Evolutionary conservation across 2,888 invertebrate genomes (phyloP), one percentile per base, ranked within the genome.

Genomic region (Lacanobia wlatinum): DNA sequence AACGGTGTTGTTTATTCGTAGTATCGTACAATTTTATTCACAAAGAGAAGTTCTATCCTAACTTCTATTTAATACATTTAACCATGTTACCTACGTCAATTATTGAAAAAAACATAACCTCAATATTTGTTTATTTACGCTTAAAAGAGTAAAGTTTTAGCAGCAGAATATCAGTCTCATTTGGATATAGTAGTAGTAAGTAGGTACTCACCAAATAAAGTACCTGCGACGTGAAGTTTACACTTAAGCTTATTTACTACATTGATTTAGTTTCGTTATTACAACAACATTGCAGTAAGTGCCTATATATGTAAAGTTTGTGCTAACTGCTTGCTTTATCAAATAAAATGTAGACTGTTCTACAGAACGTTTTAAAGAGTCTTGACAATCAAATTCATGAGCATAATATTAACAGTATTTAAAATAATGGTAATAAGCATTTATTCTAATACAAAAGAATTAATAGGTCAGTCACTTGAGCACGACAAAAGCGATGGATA

Each of bases 21-120:
- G n/a, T 34, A 38, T 21, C 1, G 6, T 60, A 43, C 6, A 40
- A 21, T 28, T 38, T n/a, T 21, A 9, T 21, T 59, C 0, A 18
- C n/a, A 71, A n/a, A n/a, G n/a, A 23, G 18, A 10, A 23, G 12
- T 10, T 43, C 8, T 23, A 23, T 12, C 16, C 9, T 58, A 8
- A 16, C 43, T 7, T 23, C 43, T 3, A 14, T 63, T 21, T 18
- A 21, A 18, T 28, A 16, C 3, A 2, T 28, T 28, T 2, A 38
- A 28, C 14, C 8, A 3, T 38, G 1, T n/a, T 52, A 59, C 8
- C 8, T 28, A 28, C 18, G 18, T 28, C 21, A 71, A 46, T n/a
- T 50, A 55, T 8, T 50, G n/a, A n/a, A 14, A 23, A 56, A 6
- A 61, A 65, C 43, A 34, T 80, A 77, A 77, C 76, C 76, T 80